A percentile compares a stretch with the other conserved stretches of the same genome.
phyloP scores from a whole-genome alignment of 2,797 vertebrate species.

The Pelobates cultripes region DNA sequence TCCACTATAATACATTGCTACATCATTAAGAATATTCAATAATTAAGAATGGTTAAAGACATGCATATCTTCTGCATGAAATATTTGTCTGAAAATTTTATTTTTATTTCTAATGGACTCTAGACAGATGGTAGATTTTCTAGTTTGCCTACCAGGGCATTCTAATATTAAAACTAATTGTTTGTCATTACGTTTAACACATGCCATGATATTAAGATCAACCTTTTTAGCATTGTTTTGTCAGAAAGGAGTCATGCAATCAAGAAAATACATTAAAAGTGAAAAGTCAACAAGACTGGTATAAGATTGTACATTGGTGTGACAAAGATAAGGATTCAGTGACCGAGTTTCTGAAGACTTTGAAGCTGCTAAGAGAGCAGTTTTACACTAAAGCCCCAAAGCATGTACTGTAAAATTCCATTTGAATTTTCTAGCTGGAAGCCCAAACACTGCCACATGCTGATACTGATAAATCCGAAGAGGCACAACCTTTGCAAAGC shows the following conservation, averaged over 20 bases:
- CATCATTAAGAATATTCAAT: no score
- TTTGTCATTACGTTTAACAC: conserved; percentile 1
- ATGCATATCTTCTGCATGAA: no score
- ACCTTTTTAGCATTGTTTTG: conserved; percentile 31
- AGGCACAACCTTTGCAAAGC: conserved; percentile 70
- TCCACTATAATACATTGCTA: no score
- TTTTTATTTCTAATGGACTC: no score
- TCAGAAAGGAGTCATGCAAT: conserved; percentile 42
- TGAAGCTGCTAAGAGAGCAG: conserved; percentile 65
- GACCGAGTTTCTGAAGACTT: conserved; percentile 56
- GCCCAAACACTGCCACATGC: conserved; percentile 74
- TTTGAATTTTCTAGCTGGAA: conserved; percentile 74
- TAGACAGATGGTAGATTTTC: not conserved
- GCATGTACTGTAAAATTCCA: conserved; percentile 72
- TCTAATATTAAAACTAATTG: not conserved
- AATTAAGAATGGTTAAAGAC: no score
- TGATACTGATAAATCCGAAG: conserved; percentile 77
- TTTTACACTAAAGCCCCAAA: conserved; percentile 71
- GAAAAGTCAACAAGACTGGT: conserved; percentile 49
- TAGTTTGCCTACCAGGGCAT: not conserved
- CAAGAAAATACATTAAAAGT: conserved; percentile 51
- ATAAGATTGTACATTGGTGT: conserved; percentile 48
- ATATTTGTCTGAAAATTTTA: no score
- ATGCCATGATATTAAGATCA: conserved; percentile 25
- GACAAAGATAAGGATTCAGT: conserved; percentile 55